A percentile compares a stretch with the other conserved stretches of the same genome.
Conservation (phyloP, 2,113 vertebrate genomes). For the Sylvietta virens region DNA sequence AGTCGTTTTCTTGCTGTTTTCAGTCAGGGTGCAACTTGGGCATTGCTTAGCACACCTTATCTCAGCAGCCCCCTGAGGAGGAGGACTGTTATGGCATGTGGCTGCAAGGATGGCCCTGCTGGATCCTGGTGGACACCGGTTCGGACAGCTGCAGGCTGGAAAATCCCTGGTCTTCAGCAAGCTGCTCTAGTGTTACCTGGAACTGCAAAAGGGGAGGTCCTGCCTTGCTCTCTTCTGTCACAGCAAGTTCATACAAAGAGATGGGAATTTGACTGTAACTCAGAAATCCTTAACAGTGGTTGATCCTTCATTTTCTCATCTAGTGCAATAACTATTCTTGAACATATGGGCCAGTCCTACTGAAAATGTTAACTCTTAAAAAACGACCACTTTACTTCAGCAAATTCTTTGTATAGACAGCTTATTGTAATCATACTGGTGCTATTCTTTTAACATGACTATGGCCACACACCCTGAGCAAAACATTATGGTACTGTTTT, state of each 20-base stretch:
- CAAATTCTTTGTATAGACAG: neutral
- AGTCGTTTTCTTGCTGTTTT: neutral
- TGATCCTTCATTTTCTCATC: neutral
- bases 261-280: neutral
- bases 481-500: neutral
- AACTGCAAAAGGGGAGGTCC: neutral
- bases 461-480: conserved; percentile 1
- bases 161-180: neutral
- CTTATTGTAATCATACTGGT: neutral
- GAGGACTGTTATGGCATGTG: neutral
- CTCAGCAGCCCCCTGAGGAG: neutral
- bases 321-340: neutral
- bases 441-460: neutral
- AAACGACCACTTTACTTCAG: neutral
- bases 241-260: neutral
- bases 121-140: neutral
- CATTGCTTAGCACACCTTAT: neutral
- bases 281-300: neutral
- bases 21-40: neutral
- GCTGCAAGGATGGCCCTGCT: neutral
- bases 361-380: neutral
- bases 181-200: neutral
- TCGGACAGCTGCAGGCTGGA: neutral
- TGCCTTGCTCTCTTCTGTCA: neutral
- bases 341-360: neutral